phyloP scores from a whole-genome alignment of 2,888 invertebrate species.

The Pachymerium ferrugineum region DNA sequence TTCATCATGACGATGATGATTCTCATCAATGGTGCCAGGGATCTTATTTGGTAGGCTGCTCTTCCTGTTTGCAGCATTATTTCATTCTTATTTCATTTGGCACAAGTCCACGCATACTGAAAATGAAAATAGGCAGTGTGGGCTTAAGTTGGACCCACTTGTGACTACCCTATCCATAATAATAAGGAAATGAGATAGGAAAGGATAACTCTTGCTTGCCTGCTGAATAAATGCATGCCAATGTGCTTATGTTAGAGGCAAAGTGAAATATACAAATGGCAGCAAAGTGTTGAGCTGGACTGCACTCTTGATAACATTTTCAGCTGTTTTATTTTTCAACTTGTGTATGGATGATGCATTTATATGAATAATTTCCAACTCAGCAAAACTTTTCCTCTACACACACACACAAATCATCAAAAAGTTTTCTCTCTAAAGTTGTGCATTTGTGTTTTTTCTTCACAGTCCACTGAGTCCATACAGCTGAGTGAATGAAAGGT shows the following conservation, averaged over 20 bases:
- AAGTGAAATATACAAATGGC: constrained; percentile 24
- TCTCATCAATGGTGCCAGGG: not conserved
- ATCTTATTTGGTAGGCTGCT: constrained; percentile 1
- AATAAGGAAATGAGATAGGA: constrained; percentile 27
- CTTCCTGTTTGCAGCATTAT: constrained; percentile 16
- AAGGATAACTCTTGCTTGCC: constrained; percentile 7
- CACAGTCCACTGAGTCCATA: constrained; percentile 10
- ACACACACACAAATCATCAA: too few relatives aligned
- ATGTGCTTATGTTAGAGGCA: not conserved
- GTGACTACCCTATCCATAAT: constrained; percentile 11
- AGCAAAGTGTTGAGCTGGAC: constrained; percentile 27
- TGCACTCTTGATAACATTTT: not conserved
- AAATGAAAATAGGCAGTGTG: constrained; percentile 6
- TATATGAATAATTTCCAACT: constrained; percentile 23
- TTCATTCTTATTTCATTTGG: constrained; percentile 27
- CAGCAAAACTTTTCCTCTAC: too few relatives aligned
- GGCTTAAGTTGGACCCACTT: constrained; percentile 22
- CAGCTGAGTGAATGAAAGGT: constrained; percentile 22
- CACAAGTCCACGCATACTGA: constrained; percentile 11
- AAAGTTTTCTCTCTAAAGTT: not conserved
- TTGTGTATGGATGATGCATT: not conserved
- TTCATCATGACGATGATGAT: not conserved
- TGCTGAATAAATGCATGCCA: constrained; percentile 24
- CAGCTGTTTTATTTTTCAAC: not conserved
- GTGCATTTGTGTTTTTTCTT: not conserved